Evolutionary conservation across 2,797 vertebrate species (phyloP).

Genomic region (Etheostoma nigrum): DNA sequence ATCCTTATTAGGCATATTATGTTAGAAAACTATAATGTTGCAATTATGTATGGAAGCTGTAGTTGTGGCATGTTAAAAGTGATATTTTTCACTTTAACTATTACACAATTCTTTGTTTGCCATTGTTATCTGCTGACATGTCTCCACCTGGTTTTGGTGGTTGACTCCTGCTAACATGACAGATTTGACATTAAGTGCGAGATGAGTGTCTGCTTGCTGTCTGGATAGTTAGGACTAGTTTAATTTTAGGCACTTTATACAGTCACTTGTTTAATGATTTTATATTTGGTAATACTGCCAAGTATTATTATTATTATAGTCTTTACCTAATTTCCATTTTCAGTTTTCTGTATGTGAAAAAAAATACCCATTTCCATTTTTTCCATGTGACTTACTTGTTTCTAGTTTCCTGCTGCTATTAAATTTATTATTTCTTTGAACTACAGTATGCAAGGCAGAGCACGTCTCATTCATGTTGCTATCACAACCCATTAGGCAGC

Average conservation of each 20-base stretch:
- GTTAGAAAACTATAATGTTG: not conserved
- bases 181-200: not conserved
- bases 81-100: not conserved
- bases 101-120: not conserved
- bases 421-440: not conserved
- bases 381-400: not conserved
- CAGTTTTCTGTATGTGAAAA: not conserved
- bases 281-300: not conserved
- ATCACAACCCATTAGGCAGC: conserved; percentile 6
- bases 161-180: not conserved
- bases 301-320: not conserved
- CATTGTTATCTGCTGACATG: not conserved
- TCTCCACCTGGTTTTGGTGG: not conserved
- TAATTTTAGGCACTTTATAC: not conserved
- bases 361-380: not conserved
- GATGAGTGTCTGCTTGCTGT: not conserved
- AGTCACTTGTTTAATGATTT: not conserved
- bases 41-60: not conserved
- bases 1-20: not conserved
- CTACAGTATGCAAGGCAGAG: not conserved
- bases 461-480: not conserved
- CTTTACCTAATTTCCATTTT: not conserved
- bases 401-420: not conserved
- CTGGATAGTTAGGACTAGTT: not conserved
- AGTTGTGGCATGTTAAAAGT: not conserved